These are phyloP conservation scores for Coelopa pilipes DNA, from an alignment of 2,888 invertebrate genomes.

Conservation along the genomic window DNA sequence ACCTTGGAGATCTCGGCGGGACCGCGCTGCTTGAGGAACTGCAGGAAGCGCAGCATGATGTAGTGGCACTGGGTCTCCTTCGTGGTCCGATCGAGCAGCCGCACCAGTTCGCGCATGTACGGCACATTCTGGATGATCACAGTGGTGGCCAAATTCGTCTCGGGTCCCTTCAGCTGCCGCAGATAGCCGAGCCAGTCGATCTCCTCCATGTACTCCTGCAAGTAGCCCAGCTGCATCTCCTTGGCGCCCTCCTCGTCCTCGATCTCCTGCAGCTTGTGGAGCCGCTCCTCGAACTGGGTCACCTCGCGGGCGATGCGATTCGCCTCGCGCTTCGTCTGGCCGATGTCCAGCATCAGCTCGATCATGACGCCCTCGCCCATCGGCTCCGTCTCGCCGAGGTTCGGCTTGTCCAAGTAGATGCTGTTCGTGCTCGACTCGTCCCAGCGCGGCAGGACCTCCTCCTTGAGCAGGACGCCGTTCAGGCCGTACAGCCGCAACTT, in stretches of 20 bases:
- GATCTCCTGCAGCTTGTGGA: constrained; percentile 54
- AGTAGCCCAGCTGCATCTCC: constrained; percentile 60
- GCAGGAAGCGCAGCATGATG: constrained; percentile 60
- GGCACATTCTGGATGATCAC: constrained; percentile 60
- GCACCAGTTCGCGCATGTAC: constrained; percentile 54
- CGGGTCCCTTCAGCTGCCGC: constrained; percentile 49
- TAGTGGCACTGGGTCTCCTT: constrained; percentile 57
- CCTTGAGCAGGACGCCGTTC: constrained; percentile 59
- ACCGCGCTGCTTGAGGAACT: constrained; percentile 56
- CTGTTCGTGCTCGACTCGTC: constrained; percentile 58
- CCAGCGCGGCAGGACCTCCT: constrained; percentile 61
- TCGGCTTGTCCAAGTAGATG: constrained; percentile 60
- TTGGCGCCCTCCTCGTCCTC: constrained; percentile 59
- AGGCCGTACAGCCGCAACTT: constrained; percentile 56
- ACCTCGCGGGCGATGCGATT: constrained; percentile 58
- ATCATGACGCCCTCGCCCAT: constrained; percentile 58
- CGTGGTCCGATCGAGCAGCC: constrained; percentile 50
- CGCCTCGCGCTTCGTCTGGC: constrained; percentile 56
- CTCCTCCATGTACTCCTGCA: constrained; percentile 57
- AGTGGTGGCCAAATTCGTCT: constrained; percentile 52
- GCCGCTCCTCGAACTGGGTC: constrained; percentile 55
- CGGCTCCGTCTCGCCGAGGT: constrained; percentile 53
- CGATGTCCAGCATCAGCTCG: constrained; percentile 57
- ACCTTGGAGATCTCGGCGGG: constrained; percentile 57
- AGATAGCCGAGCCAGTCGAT: constrained; percentile 57